These are phyloP conservation scores for Ephialtes manifestator DNA, from an alignment of 2,888 invertebrate genomes.

Conservation along the genomic window DNA sequence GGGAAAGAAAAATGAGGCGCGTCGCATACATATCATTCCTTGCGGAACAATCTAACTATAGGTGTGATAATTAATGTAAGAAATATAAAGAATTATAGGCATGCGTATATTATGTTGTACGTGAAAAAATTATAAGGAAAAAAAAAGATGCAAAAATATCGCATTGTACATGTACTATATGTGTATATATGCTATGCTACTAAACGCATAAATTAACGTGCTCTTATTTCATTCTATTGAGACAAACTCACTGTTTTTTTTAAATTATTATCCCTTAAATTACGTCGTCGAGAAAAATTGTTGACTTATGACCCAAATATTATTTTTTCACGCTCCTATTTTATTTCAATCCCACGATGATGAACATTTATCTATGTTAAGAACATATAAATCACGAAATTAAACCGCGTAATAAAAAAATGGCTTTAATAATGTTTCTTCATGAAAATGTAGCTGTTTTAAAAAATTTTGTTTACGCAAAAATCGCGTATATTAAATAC, in stretches of 20 bases:
- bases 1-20: slow-evolving; percentile 63
- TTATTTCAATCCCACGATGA: not conserved
- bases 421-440: too few species aligned
- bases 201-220: slow-evolving; percentile 63
- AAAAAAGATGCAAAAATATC: slow-evolving; percentile 62
- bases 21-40: slow-evolving; percentile 85
- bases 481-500: too few species aligned
- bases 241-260: not conserved
- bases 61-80: slow-evolving; percentile 78
- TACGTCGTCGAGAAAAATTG: not conserved
- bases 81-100: slow-evolving; percentile 58
- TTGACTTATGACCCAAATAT: not conserved
- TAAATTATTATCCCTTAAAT: not conserved
- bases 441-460: too few species aligned
- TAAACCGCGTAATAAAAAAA: not conserved
- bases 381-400: too few species aligned
- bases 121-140: slow-evolving; percentile 68
- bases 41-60: slow-evolving; percentile 82
- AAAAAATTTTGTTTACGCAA: too few species aligned
- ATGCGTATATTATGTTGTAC: slow-evolving; percentile 58
- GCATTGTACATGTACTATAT: slow-evolving; percentile 72
- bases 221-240: slow-evolving; percentile 34
- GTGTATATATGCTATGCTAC: slow-evolving; percentile 71
- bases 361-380: too few species aligned
- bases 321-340: not conserved